Percentiles rank a stretch among this genome's conserved stretches.
phyloP scores from a whole-genome alignment of 2,888 invertebrate species.

The Seira sanloemensis region DNA sequence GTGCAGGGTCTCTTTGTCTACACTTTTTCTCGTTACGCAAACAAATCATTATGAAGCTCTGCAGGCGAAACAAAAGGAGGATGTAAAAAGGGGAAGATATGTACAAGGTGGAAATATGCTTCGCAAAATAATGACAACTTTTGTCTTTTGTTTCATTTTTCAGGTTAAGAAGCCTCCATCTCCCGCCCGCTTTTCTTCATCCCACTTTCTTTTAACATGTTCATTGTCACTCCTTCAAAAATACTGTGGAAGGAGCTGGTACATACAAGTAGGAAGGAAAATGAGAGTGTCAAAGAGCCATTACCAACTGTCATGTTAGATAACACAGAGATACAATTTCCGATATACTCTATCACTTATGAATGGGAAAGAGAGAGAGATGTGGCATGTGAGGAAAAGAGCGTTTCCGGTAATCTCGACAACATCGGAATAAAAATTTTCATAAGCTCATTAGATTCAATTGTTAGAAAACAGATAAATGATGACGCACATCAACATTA shows the following conservation, averaged over 20 bases:
- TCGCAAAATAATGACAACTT: neutral
- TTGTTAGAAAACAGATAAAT: no score
- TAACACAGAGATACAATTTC: no score
- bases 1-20: neutral
- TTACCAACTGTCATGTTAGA: constrained; percentile 10
- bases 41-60: neutral
- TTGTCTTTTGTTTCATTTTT: neutral
- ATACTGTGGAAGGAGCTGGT: no score
- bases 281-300: constrained; percentile 24
- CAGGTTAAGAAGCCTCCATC: neutral
- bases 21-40: neutral
- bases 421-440: no score
- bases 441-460: no score
- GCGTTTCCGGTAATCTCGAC: no score
- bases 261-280: neutral
- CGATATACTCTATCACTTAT: no score
- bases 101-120: neutral
- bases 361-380: no score
- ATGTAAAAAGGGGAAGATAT: neutral
- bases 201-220: neutral
- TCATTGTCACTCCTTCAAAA: constrained; percentile 5
- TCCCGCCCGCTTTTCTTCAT: neutral
- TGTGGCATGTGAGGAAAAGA: no score
- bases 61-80: neutral
- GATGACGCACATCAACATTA: no score